These are phyloP conservation scores for Clarias gariepinus DNA, from an alignment of 2,113 vertebrate species.

Conservation along the genomic window DNA sequence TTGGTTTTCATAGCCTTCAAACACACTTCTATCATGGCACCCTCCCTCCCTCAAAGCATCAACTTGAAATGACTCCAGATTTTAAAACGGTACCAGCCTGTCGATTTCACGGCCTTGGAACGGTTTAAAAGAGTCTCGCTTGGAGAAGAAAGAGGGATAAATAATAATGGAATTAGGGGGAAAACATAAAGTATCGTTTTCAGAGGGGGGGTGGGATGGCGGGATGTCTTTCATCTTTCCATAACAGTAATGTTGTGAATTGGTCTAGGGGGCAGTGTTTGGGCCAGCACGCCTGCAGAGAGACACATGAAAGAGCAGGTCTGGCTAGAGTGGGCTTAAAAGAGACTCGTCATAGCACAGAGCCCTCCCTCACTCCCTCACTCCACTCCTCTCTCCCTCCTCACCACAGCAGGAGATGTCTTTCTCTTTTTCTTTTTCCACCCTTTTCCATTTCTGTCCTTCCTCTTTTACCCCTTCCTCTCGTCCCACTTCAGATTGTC, in stretches of 20 bases:
- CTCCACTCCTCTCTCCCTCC: not conserved
- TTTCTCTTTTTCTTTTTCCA: not conserved
- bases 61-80: constrained; percentile 71
- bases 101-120: constrained; percentile 69
- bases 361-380: not conserved
- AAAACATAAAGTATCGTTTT: constrained; percentile 71
- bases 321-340: constrained; percentile 55
- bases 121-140: constrained; percentile 70
- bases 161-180: constrained; percentile 74
- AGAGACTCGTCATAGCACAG: constrained; percentile 23
- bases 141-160: constrained; percentile 71
- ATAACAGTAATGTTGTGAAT: constrained; percentile 74
- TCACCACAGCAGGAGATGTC: no score
- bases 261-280: constrained; percentile 64
- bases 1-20: constrained; percentile 68
- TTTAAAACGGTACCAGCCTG: constrained; percentile 70
- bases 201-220: constrained; percentile 54
- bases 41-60: constrained; percentile 70
- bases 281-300: constrained; percentile 68
- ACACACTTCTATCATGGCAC: constrained; percentile 65
- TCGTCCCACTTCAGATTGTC: not conserved
- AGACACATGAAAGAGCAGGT: constrained; percentile 70
- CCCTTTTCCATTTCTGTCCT: not conserved
- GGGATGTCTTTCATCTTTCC: constrained; percentile 72
- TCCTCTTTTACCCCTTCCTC: not conserved